Evolutionary conservation across 2,888 invertebrate species (phyloP), one percentile per base, ranked within the genome.

Genomic region (Cosmorhoe ocellata): DNA sequence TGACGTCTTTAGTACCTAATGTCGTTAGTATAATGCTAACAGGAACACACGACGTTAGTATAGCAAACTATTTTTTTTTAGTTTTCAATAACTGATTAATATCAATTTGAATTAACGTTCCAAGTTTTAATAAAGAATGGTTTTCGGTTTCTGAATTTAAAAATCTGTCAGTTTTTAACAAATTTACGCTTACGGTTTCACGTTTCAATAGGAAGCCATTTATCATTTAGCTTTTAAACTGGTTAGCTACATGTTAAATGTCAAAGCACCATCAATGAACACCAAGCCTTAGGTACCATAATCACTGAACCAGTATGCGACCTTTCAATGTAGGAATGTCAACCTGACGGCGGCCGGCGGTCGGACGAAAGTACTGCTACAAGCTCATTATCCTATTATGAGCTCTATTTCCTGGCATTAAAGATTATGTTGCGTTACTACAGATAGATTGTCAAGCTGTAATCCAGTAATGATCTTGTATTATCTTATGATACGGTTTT

Each of bases 301-400:
- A 79, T 74, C 64, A 58, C 59, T 58, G 69, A 59, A 74, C 76
- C 69, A 76, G 76, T 76, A 76, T 70, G 72, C 76, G 76, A 76
- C 76, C 76, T 76, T 76, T 76, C 74, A 71, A 74, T 74, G 71
- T 69, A 69, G 69, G 73, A 74, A 76, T 76, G 76, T 76, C 76
- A 76, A 73, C 75, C 73, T 63, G 58, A 51, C 49, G 54, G 54
- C 59, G 71, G 67, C 54, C 59, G 71, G 67, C 63, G 60, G 68
- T 67, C 69, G 66, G 70, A 72, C 69, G 71, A 80, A 77, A 80
- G 79, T 75, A 81, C 77, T 65, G 78, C 74, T 76, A 75, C 62
- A 34, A 51, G 55, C 26, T 59, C 58, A 59, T 55, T 49, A 47
- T 30, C 34, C 34, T 42, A 58, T 60, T 59, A 56, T 52, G 44